A percentile compares a stretch with the other conserved stretches of the same genome.
phyloP scores from a whole-genome alignment of 2,113 vertebrate species.

The Helogale parvula region DNA sequence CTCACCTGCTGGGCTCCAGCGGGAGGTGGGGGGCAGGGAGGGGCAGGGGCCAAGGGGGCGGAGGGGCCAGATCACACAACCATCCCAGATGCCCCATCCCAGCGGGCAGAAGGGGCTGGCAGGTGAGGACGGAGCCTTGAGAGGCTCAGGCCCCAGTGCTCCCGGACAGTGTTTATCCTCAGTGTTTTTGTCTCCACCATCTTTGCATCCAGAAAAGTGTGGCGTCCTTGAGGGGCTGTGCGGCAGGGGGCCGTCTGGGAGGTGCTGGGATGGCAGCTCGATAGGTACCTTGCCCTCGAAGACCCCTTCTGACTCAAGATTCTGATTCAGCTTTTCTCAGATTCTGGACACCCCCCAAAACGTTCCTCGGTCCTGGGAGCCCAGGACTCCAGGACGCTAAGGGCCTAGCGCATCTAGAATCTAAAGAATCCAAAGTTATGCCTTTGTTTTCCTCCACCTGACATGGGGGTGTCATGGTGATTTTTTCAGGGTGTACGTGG shows the following conservation, averaged over 20 bases:
- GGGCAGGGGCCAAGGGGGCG: no score
- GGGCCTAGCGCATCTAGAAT: no score
- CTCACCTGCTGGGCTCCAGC: not conserved
- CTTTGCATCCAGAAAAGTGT: not conserved
- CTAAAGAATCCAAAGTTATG: not conserved
- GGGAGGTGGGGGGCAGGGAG: not conserved
- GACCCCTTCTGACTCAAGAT: not conserved
- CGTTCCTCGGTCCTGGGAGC: not conserved
- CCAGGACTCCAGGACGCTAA: not conserved
- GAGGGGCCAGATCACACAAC: not conserved
- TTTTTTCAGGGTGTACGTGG: not conserved
- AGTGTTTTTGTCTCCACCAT: not conserved
- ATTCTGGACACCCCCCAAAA: not conserved
- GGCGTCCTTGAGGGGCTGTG: not conserved
- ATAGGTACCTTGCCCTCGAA: not conserved
- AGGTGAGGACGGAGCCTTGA: not conserved
- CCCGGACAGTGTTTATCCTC: not conserved
- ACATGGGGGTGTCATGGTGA: not conserved
- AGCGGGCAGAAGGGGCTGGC: not conserved
- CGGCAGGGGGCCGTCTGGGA: not conserved
- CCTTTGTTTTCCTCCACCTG: not conserved
- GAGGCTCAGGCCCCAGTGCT: not conserved
- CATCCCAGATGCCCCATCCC: not conserved
- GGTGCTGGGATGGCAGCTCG: not conserved
- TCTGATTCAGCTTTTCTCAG: not conserved